These are phyloP conservation scores for Rallus limicola DNA, from an alignment of 2,113 vertebrate species.

Conservation along the genomic window DNA sequence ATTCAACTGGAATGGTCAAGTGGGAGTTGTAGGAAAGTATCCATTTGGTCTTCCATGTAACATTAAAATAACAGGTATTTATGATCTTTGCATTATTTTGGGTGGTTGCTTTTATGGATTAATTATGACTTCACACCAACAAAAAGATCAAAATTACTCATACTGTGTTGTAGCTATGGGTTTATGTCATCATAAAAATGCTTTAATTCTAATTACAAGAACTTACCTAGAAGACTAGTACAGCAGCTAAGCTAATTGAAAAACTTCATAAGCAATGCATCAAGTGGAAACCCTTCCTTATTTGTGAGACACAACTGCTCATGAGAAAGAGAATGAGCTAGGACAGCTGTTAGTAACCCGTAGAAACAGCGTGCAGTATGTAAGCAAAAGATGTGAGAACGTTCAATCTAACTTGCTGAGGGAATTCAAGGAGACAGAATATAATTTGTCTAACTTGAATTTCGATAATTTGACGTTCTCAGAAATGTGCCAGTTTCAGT, in stretches of 20 bases:
- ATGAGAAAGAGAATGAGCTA: neutral
- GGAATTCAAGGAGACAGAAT: neutral
- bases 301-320: neutral
- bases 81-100: neutral
- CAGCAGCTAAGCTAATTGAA: neutral
- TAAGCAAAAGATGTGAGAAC: neutral
- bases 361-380: neutral
- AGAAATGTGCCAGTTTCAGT: neutral
- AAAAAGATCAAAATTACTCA: neutral
- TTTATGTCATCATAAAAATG: neutral
- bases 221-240: neutral
- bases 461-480: neutral
- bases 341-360: neutral
- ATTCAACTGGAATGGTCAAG: conserved; percentile 84
- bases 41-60: conserved; percentile 94
- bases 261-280: neutral
- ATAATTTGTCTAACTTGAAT: neutral
- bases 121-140: neutral
- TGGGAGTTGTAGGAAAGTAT: conserved; percentile 86
- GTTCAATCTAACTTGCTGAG: neutral
- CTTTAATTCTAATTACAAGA: neutral
- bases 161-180: neutral
- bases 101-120: neutral
- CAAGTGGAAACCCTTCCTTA: neutral
- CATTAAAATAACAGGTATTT: conserved; percentile 91